A percentile compares a stretch with the other conserved stretches of the same genome.
Evolutionary conservation across 2,888 invertebrate species (phyloP).

Genomic region (Corythucha ciliata): DNA sequence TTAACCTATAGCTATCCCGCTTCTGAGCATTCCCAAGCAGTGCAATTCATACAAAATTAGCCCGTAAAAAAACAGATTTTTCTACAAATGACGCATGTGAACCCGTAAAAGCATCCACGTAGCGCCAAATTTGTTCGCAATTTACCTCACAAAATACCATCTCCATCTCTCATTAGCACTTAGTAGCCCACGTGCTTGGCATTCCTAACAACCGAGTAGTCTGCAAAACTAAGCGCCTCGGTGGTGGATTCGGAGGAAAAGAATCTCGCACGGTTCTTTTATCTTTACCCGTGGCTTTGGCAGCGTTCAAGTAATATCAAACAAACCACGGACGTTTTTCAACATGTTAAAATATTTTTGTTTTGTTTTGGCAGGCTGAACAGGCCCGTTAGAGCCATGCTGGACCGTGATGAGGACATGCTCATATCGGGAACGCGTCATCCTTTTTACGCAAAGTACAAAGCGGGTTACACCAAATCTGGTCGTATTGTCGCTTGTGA

Average conservation of each 20-base stretch:
- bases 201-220: slow-evolving; percentile 65
- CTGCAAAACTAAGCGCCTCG: slow-evolving; percentile 73
- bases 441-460: slow-evolving; percentile 73
- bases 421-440: slow-evolving; percentile 77
- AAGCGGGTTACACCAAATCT: slow-evolving; percentile 63
- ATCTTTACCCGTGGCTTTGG: slow-evolving; percentile 66
- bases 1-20: too few species aligned
- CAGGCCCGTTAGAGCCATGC: slow-evolving; percentile 72
- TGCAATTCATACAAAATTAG: too few species aligned
- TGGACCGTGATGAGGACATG: slow-evolving; percentile 94
- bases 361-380: slow-evolving; percentile 47
- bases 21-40: too few species aligned
- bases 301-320: slow-evolving; percentile 54
- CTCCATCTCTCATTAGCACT: slow-evolving; percentile 45
- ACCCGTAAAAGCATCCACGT: too few species aligned
- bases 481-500: slow-evolving; percentile 67
- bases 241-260: slow-evolving; percentile 95
- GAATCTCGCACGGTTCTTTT: slow-evolving; percentile 63
- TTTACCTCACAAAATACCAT: background rate
- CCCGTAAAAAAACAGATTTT: too few species aligned
- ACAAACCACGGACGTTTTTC: background rate
- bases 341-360: background rate
- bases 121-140: background rate
- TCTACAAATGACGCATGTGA: too few species aligned
- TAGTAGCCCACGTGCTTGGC: slow-evolving; percentile 58